phyloP scores from a whole-genome alignment of 2,113 vertebrate genomes.

The Calypte anna region DNA sequence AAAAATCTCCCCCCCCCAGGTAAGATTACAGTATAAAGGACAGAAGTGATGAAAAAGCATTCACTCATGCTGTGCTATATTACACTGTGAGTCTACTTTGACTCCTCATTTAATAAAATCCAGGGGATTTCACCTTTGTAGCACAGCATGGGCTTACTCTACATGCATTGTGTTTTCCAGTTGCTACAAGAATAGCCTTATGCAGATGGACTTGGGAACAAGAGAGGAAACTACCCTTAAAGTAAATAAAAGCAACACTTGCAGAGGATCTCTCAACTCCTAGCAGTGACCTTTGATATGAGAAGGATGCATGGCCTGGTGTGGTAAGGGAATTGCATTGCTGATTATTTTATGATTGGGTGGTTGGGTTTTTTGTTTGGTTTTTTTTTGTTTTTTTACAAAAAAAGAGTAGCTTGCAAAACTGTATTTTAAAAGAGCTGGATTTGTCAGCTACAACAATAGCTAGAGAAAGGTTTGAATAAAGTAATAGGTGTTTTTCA shows the following conservation, averaged over 20 bases:
- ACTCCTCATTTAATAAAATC: constrained; percentile 35
- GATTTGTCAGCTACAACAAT: constrained; percentile 10
- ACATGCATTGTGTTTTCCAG: not conserved
- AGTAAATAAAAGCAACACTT: constrained; percentile 15
- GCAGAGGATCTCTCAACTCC: not conserved
- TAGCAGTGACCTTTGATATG: not conserved
- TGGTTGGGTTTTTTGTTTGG: too few relatives aligned
- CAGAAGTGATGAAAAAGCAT: not conserved
- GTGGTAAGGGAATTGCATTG: constrained; percentile 33
- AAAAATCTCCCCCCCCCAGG: not conserved
- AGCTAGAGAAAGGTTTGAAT: not conserved
- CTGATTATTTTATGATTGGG: not conserved
- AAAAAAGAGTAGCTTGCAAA: not conserved
- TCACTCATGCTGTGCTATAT: not conserved
- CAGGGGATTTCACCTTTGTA: constrained; percentile 19
- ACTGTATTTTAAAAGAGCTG: not conserved
- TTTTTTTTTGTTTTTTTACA: not conserved
- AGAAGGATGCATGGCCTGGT: not conserved
- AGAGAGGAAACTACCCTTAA: not conserved
- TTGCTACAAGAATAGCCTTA: not conserved
- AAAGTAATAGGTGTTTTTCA: constrained; percentile 23
- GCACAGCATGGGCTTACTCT: not conserved
- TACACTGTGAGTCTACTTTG: not conserved
- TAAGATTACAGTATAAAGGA: not conserved
- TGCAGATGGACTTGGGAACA: not conserved